Percentiles rank a stretch among this genome's conserved stretches.
phyloP scores from a whole-genome alignment of 1,140 invertebrate genomes.

The Papilio aristodemus region DNA sequence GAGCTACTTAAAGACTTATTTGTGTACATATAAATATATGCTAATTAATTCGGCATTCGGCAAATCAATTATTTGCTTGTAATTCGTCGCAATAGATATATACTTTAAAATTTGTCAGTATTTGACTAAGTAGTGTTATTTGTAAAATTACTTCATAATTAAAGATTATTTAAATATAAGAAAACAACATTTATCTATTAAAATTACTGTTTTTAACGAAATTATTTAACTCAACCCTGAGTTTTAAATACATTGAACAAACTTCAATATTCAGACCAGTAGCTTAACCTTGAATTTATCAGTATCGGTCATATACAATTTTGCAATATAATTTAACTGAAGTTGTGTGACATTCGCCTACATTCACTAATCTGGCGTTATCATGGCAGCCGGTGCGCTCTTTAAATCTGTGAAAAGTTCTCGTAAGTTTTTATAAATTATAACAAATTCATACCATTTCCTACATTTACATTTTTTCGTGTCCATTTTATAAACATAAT shows the following conservation, averaged over 20 bases:
- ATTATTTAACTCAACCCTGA: neutral
- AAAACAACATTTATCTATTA: neutral
- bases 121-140: neutral
- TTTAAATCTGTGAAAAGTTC: slow-evolving; percentile 56
- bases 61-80: neutral
- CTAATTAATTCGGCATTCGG: slow-evolving; percentile 2
- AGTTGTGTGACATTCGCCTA: slow-evolving; percentile 18
- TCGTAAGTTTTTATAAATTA: slow-evolving; percentile 45
- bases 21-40: neutral
- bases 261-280: neutral
- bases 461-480: no score
- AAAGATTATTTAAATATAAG: neutral
- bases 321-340: slow-evolving; percentile 17
- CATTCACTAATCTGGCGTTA: slow-evolving; percentile 15
- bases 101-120: neutral
- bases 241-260: neutral
- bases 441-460: neutral
- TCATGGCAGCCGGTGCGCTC: slow-evolving; percentile 56
- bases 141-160: neutral
- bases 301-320: slow-evolving; percentile 4
- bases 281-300: slow-evolving; percentile 30
- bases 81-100: neutral
- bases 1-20: no score
- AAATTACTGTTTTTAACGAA: neutral
- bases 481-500: no score